Evolutionary conservation across 2,797 vertebrate species (phyloP).

Genomic region (Cheirogaleus major): DNA sequence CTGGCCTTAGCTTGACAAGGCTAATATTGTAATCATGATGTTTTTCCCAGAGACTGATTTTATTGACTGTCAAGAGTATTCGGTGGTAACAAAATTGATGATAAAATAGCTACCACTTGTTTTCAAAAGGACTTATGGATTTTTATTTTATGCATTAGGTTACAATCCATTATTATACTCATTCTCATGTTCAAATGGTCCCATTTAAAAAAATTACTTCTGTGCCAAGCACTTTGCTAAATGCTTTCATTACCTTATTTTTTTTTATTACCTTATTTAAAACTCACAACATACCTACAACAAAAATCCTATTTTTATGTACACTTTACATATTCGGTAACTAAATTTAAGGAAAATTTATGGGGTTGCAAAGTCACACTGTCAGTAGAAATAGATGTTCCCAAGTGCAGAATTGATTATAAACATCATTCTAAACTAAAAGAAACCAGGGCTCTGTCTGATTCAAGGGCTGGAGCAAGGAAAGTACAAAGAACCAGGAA

Average conservation of each 20-base stretch:
- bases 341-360: background rate
- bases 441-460: background rate
- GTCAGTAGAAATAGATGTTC: background rate
- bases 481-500: background rate
- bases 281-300: background rate
- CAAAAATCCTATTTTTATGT: conserved; percentile 5
- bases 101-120: background rate
- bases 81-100: background rate
- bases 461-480: background rate
- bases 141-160: background rate
- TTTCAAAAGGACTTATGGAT: background rate
- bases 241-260: background rate
- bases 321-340: background rate
- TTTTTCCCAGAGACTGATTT: background rate
- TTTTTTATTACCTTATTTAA: background rate
- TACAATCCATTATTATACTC: background rate
- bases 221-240: background rate
- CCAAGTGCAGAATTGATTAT: background rate
- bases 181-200: background rate
- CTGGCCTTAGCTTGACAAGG: background rate
- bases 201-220: background rate
- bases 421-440: background rate
- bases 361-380: background rate
- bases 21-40: background rate
- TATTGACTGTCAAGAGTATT: background rate